Evolutionary conservation across 2,113 vertebrate genomes (phyloP).

Genomic region (Dasyurus viverrinus): DNA sequence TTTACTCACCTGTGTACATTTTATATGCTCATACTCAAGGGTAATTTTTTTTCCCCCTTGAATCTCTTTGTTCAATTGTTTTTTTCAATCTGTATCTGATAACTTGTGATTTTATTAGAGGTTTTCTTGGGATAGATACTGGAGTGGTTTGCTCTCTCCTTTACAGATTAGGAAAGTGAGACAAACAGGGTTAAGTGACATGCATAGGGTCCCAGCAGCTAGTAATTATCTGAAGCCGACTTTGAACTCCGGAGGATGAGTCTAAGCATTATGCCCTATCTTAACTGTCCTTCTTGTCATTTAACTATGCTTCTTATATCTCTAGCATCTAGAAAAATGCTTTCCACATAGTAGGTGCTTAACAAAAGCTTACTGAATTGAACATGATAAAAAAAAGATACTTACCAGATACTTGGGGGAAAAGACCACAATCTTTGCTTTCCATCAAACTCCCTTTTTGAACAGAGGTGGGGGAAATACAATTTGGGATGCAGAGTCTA

Average conservation of each 20-base stretch:
- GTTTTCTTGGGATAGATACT: no score
- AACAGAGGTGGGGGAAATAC: neutral
- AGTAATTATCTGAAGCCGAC: no score
- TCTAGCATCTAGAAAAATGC: neutral
- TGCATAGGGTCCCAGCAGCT: no score
- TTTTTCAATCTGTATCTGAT: no score
- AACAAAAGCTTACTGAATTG: neutral
- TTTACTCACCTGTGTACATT: neutral
- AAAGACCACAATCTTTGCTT: neutral
- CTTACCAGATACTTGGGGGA: neutral
- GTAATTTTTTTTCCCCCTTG: neutral
- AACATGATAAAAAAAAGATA: neutral
- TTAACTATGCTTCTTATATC: neutral
- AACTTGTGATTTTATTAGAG: no score
- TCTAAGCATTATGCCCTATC: neutral
- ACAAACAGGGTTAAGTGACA: no score
- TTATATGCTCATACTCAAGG: neutral
- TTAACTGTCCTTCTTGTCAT: neutral
- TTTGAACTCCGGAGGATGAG: no score
- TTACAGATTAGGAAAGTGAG: no score
- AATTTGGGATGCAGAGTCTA: neutral
- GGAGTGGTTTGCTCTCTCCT: no score
- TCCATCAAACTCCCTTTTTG: neutral
- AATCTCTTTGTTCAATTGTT: no score
- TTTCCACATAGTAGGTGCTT: neutral